Evolutionary conservation across 2,797 vertebrate genomes (phyloP).

Genomic region (Clarias pachynema): DNA sequence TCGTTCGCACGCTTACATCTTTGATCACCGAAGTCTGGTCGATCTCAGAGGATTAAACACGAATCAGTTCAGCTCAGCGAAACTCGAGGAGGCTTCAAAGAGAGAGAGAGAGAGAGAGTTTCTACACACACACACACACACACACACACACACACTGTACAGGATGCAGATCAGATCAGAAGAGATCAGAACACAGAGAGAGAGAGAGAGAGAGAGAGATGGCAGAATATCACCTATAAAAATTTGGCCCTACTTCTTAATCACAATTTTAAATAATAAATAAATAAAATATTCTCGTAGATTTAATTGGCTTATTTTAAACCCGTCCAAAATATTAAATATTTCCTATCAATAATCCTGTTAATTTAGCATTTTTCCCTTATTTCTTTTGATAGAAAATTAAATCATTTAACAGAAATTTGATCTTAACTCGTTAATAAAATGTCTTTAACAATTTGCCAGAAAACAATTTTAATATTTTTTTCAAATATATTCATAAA

Average conservation of each 20-base stretch:
- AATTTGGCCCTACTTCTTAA: background rate
- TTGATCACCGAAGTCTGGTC: constrained; percentile 16
- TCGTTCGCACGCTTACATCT: background rate
- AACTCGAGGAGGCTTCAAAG: constrained; percentile 5
- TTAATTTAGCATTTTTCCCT: too few relatives aligned
- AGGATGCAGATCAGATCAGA: background rate
- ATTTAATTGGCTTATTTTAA: background rate
- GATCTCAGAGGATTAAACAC: background rate
- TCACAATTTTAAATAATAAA: background rate
- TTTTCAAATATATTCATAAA: too few relatives aligned
- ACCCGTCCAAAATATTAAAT: too few relatives aligned
- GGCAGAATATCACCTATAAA: background rate
- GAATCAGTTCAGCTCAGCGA: constrained; percentile 4
- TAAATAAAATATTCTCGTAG: background rate
- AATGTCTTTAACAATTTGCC: background rate
- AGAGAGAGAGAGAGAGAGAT: background rate
- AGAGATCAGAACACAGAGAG: background rate
- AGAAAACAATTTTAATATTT: background rate
- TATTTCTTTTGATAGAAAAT: too few relatives aligned
- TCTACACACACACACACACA: background rate
- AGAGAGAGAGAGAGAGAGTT: constrained; percentile 6
- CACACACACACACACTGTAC: background rate
- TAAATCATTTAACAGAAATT: too few relatives aligned
- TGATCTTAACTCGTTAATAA: too few relatives aligned
- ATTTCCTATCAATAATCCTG: too few relatives aligned